Conservation (phyloP, 2,888 invertebrate species). For the Orchestes rusci region DNA sequence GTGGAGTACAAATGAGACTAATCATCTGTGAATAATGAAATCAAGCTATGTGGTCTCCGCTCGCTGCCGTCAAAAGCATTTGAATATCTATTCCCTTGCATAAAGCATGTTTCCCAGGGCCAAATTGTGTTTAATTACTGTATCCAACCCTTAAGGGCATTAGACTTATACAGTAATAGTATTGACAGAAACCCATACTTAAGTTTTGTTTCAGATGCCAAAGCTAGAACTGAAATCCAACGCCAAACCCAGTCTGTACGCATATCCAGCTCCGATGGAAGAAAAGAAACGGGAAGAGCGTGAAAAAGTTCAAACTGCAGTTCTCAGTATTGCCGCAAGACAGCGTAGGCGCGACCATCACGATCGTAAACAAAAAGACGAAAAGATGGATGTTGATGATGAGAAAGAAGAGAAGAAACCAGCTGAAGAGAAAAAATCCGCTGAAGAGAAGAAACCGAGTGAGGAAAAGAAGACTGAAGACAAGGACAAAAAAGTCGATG, state of each 20-base stretch:
- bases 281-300: constrained; percentile 98
- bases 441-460: constrained; percentile 14
- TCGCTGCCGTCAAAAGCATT: too few relatives aligned
- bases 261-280: constrained; percentile 94
- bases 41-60: too few relatives aligned
- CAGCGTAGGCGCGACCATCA: constrained; percentile 78
- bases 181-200: too few relatives aligned
- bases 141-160: too few relatives aligned
- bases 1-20: constrained; percentile 2
- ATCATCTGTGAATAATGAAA: constrained; percentile 6
- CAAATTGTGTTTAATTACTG: too few relatives aligned
- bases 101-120: too few relatives aligned
- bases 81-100: too few relatives aligned
- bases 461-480: constrained; percentile 39
- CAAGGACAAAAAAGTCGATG: constrained; percentile 40
- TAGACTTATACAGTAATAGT: too few relatives aligned
- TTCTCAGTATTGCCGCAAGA: constrained; percentile 92
- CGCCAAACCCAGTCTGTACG: constrained; percentile 90
- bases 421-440: constrained; percentile 41
- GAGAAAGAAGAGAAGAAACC: constrained; percentile 26
- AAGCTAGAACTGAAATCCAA: constrained; percentile 87
- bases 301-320: constrained; percentile 96
- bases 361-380: constrained; percentile 51
- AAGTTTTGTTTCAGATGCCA: constrained; percentile 56
- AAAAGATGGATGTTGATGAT: constrained; percentile 71